Conservation (phyloP, 2,113 vertebrate species). For the Montifringilla adamsi region DNA sequence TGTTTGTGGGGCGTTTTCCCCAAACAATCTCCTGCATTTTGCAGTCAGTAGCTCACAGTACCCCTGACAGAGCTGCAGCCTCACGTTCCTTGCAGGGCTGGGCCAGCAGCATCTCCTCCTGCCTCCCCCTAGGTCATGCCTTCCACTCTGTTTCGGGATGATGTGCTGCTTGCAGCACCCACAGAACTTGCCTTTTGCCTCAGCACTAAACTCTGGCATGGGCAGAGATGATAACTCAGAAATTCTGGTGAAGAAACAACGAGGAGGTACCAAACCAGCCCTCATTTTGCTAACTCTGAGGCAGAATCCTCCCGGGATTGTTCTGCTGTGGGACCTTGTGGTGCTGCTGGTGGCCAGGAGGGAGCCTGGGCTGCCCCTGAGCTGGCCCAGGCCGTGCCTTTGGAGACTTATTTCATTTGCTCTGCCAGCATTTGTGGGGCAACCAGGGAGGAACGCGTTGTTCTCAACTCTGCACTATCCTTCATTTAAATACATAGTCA, state of each 20-base stretch:
- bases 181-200: neutral
- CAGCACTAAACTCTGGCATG: rapidly evolving
- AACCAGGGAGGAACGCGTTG: neutral
- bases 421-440: neutral
- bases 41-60: neutral
- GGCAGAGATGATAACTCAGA: neutral
- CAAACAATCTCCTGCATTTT: rapidly evolving
- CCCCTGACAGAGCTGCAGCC: neutral
- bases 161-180: neutral
- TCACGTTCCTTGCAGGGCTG: neutral
- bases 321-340: neutral
- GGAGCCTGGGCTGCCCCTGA: neutral
- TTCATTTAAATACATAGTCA: neutral
- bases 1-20: neutral
- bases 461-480: neutral
- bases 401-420: neutral
- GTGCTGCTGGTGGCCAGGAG: neutral
- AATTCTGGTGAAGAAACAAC: neutral
- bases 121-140: neutral
- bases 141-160: neutral
- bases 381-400: neutral
- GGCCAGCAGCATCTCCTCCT: neutral
- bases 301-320: neutral
- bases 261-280: neutral
- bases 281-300: neutral